These are phyloP conservation scores for Parochlus steinenii DNA, from an alignment of 2,888 invertebrate genomes.

Conservation along the genomic window DNA sequence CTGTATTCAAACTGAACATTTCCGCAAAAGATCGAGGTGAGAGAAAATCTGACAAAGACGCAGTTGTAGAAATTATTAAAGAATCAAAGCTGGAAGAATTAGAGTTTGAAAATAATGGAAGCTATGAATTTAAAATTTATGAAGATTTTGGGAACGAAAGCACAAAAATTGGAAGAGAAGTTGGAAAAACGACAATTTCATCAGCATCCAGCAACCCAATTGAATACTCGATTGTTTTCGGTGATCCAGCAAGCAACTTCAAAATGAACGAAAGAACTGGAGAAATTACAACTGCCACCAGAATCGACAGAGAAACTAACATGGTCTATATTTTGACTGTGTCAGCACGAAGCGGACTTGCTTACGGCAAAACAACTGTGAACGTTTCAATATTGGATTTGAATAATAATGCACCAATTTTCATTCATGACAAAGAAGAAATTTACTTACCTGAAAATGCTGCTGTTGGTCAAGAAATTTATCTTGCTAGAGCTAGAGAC, in stretches of 20 bases:
- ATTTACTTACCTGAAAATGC: constrained; percentile 71
- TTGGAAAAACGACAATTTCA: constrained; percentile 55
- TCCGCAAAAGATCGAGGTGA: constrained; percentile 72
- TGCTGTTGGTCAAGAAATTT: constrained; percentile 86
- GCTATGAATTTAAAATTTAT: constrained; percentile 64
- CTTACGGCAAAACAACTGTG: constrained; percentile 62
- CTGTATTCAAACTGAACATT: constrained; percentile 53
- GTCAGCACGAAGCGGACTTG: constrained; percentile 58
- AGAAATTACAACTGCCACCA: constrained; percentile 55
- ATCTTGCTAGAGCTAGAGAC: constrained; percentile 72
- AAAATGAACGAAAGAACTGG: constrained; percentile 66
- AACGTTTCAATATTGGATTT: constrained; percentile 70
- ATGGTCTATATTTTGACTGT: constrained; percentile 61
- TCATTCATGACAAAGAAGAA: constrained; percentile 62
- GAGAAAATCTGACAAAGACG: constrained; percentile 51
- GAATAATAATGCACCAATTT: constrained; percentile 82
- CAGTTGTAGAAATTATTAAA: constrained; percentile 64
- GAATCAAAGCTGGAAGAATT: constrained; percentile 52
- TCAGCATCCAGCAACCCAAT: constrained; percentile 36
- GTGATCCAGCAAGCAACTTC: constrained; percentile 63
- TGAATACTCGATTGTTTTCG: constrained; percentile 61
- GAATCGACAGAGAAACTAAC: constrained; percentile 70
- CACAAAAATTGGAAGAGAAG: constrained; percentile 46
- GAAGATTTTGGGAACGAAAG: constrained; percentile 61
- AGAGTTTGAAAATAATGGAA: constrained; percentile 56